phyloP scores from a whole-genome alignment of 2,888 invertebrate genomes.

The Azorinus chamasolen region DNA sequence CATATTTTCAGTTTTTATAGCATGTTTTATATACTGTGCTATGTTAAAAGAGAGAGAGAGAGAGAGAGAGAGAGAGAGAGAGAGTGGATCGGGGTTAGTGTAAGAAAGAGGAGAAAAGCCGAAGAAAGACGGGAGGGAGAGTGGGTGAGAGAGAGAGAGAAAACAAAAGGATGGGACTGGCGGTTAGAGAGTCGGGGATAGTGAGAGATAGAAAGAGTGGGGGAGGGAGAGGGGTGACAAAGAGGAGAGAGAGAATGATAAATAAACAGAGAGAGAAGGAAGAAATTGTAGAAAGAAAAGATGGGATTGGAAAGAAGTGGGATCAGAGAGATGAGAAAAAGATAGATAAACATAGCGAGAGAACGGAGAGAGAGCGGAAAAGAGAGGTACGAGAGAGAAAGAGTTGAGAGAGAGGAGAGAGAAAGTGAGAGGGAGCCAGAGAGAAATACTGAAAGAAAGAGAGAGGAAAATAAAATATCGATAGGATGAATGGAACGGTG shows the following conservation, averaged over 20 bases:
- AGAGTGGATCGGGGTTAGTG: background rate
- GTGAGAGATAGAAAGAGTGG: background rate
- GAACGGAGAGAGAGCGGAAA: conserved; percentile 4
- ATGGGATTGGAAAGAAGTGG: conserved; percentile 4
- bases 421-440: conserved; percentile 14
- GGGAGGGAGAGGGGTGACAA: background rate
- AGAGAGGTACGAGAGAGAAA: background rate
- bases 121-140: background rate
- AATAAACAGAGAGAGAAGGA: background rate
- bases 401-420: background rate
- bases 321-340: conserved; percentile 4
- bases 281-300: background rate
- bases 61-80: conserved; percentile 14
- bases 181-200: background rate
- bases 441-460: conserved; percentile 12
- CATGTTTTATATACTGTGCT: no score
- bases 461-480: conserved; percentile 14
- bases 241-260: background rate
- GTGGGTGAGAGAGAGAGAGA: background rate
- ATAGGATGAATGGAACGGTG: no score
- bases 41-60: conserved; percentile 14
- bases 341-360: conserved; percentile 8
- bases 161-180: background rate
- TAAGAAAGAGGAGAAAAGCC: background rate
- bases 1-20: no score